Conservation (phyloP, 2,797 vertebrate species). For the Lacerta viridis region DNA sequence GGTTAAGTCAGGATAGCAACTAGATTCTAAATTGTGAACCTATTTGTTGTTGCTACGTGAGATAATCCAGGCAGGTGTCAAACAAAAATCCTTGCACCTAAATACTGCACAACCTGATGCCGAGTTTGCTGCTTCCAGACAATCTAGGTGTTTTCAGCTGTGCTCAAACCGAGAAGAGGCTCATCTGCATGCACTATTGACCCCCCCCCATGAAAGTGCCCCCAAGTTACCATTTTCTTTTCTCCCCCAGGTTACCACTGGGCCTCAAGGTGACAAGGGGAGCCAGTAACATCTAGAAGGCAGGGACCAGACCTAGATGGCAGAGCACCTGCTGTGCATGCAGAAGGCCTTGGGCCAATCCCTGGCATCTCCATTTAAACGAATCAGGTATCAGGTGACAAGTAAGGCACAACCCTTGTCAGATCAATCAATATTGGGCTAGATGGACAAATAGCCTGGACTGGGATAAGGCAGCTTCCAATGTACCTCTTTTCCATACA, state of each 20-base stretch:
- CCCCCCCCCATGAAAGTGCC: neutral
- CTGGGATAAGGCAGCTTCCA: neutral
- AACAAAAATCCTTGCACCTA: neutral
- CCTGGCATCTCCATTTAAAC: no score
- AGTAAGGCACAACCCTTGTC: neutral
- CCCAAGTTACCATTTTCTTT: neutral
- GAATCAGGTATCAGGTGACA: neutral
- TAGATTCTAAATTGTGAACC: no score
- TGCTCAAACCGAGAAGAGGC: neutral
- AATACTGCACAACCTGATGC: neutral
- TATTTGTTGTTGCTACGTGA: neutral
- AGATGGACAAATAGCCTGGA: no score
- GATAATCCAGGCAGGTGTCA: accelerated
- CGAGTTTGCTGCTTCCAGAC: neutral
- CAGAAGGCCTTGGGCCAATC: no score
- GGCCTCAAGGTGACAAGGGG: neutral
- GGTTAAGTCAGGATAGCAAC: neutral
- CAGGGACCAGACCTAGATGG: neutral
- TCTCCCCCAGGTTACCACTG: no score
- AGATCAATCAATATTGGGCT: no score
- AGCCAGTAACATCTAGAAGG: neutral
- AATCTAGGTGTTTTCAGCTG: no score
- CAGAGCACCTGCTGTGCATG: neutral
- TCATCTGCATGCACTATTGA: neutral
- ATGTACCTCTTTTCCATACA: no score